Percentiles rank a stretch among this genome's conserved stretches.
phyloP scores from a whole-genome alignment of 1,140 invertebrate genomes.

The Trachymyrmex septentrionalis region DNA sequence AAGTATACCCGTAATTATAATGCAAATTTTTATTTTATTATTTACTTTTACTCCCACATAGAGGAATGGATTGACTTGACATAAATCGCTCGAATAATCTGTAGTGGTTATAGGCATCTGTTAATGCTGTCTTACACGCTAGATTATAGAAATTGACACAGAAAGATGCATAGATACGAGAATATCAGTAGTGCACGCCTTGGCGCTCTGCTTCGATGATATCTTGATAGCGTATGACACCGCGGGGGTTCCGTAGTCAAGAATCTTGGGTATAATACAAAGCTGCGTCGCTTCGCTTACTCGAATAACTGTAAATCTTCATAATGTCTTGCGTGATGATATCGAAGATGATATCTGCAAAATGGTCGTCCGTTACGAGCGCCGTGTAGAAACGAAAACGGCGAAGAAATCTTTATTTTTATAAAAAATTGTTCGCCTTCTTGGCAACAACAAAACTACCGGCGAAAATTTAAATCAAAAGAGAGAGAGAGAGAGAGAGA shows the following conservation, averaged over 20 bases:
- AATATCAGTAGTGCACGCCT: slow-evolving; percentile 36
- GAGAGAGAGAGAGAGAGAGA: background rate
- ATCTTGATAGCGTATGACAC: slow-evolving; percentile 66
- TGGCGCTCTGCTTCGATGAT: slow-evolving; percentile 56
- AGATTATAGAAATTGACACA: slow-evolving; percentile 48
- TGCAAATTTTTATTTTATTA: background rate
- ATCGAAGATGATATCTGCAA: slow-evolving; percentile 34
- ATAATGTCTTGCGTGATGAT: slow-evolving; percentile 36
- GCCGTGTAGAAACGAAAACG: slow-evolving; percentile 23
- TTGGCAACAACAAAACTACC: background rate
- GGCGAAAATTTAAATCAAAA: slow-evolving; percentile 5
- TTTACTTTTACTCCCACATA: background rate
- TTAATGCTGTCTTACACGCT: slow-evolving; percentile 44
- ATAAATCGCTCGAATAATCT: slow-evolving; percentile 64
- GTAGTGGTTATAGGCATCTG: slow-evolving; percentile 15
- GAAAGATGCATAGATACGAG: slow-evolving; percentile 47
- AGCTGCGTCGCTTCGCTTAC: slow-evolving; percentile 16
- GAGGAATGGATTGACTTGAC: slow-evolving; percentile 36
- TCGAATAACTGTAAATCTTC: slow-evolving; percentile 52
- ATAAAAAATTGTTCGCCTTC: background rate
- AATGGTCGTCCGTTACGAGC: background rate
- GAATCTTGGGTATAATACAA: slow-evolving; percentile 37
- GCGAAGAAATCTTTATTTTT: slow-evolving; percentile 16
- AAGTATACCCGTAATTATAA: background rate
- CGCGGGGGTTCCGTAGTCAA: slow-evolving; percentile 57